Base-by-base conservation (phyloP, 2,113 vertebrate genomes). In the Callithrix jacchus region DNA sequence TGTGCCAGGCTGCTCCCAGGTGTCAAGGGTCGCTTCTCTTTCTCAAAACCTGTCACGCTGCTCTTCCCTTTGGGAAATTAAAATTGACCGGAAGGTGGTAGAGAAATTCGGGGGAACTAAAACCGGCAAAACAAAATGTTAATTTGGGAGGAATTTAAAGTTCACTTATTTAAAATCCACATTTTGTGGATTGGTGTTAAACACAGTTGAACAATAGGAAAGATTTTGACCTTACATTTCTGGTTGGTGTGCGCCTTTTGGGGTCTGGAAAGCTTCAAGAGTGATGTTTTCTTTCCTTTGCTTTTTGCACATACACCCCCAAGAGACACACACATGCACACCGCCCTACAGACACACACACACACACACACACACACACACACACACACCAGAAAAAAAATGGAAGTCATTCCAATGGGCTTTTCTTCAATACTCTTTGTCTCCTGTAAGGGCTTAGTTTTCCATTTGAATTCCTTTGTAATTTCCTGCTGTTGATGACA, bases 31-130 rank as follows among this genome's bases (percentile, higher is more conserved):
- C 32, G 27, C 17, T 42, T 45, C 61, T 35, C 61, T 45, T 42
- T 10, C n/a, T 52, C 17, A 10, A 66, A 66, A 52, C 1, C 35
- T 42, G 40, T 52, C 40, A 4, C 0, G 0, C 12, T 21, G 10
- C 23, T 74, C 56, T 77, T 47, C 12, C n/a, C 37, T 40, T 52
- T 8, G 27, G 86, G 56, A 79, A 54, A n/a, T n/a, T 42, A 68
- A 68, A 47, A 56, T 8, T 40, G 81, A 64, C 27, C 6, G 42
- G 37, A 30, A 35, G 20, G 40, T n/a, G 14, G 20, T 86, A 73
- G 21, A 27, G n/a, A 79, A 35, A 86, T 66, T 68, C 42, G 56
- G 27, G 56, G 77, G n/a, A n/a, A 52, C 37, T 30, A 58, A 30
- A 16, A n/a, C 32, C 16, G 20, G 21, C 11, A 25, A 9, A n/a